A percentile compares a stretch with the other conserved stretches of the same genome.
Evolutionary conservation across 2,113 vertebrate species (phyloP).

Genomic region (Lepidothrix coronata): DNA sequence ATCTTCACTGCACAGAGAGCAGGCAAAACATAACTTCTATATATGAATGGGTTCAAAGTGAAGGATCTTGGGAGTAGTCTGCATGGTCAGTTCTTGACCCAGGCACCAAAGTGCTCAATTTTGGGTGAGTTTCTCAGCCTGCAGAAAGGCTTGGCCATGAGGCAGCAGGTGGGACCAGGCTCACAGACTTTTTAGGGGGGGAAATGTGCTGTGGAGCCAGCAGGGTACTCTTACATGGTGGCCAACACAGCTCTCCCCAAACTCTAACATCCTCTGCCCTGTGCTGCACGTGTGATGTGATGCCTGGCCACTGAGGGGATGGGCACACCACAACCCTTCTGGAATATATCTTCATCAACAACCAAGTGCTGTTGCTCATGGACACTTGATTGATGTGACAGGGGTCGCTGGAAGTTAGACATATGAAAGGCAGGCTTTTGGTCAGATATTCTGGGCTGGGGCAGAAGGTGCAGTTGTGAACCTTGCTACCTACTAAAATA

Average conservation of each 20-base stretch:
- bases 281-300: background rate
- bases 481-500: background rate
- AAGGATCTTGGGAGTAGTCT: background rate
- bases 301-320: accelerated
- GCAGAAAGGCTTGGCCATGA: background rate
- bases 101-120: background rate
- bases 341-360: background rate
- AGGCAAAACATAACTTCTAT: background rate
- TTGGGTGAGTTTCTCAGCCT: background rate
- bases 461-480: background rate
- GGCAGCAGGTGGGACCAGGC: background rate
- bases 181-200: background rate
- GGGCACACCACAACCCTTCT: background rate
- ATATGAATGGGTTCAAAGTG: background rate
- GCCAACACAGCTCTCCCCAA: background rate
- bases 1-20: background rate
- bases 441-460: background rate
- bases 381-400: background rate
- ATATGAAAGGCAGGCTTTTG: background rate
- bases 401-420: background rate
- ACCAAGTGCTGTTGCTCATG: background rate
- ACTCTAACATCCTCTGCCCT: background rate
- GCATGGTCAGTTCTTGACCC: background rate
- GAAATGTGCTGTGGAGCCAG: background rate
- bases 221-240: accelerated